Evolutionary conservation across 2,888 invertebrate genomes (phyloP), one percentile per base, ranked within the genome.

Genomic region (Euzetes globulus): DNA sequence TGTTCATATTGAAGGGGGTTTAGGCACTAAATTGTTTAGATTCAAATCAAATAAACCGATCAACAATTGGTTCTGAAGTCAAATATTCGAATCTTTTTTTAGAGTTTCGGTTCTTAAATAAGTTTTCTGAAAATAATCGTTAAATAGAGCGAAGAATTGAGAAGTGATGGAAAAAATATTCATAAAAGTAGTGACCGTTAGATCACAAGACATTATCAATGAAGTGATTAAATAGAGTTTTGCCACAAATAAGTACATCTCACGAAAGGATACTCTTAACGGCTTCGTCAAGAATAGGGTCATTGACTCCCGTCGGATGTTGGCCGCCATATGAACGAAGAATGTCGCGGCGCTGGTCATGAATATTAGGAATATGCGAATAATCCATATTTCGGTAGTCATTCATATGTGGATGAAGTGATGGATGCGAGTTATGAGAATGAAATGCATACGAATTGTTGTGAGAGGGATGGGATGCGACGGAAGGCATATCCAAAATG

Each of bases 401-500:
- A 70, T 47, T 70, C 47, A 70, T 17, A 47, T 70, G 70, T 15
- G 37, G 47, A 70, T 70, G 70, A 70, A 47, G 70, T 70, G 70
- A 45, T 13, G 70, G 27, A 25, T 70, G 70, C 25, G 41, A 45
- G 29, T 15, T 25, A 71, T 71, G 19, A n/a, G 50, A 37, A 55
- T 72, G 58, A 72, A 41, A 72, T 71, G 52, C 29, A 29, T 55
- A 58, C 17, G 55, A 58, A 33, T 71, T 70, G 25, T 41, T 72
- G 72, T 70, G 70, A n/a, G 70, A 70, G 19, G 45, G 70, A 70
- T 70, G 70, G 22, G 70, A 45, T 22, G 52, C 25, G n/a, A 45
- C 60, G 19, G 65, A 52, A 50, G 74, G 65, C 71, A 60, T 75
- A 17, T 90, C 90, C 77, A 90, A 84, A 80, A 90, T 90, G 81